Base-by-base conservation (phyloP, 2,113 vertebrate species). In the Myrmophylax atrothorax region DNA sequence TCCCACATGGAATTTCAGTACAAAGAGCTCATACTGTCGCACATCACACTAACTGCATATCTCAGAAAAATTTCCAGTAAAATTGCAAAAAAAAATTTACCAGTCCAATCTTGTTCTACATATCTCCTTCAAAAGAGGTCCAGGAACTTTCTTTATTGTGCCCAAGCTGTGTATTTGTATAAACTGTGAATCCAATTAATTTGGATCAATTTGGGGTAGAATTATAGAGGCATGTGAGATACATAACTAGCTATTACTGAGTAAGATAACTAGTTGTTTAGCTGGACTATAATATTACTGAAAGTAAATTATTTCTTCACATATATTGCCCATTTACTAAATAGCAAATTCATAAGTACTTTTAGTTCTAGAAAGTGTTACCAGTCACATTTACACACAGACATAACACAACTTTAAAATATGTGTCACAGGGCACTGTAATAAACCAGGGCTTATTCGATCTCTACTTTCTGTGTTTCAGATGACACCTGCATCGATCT, bases 1-100 rank as follows among this genome's bases (percentile, higher is more conserved):
- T 49, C 23, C 83, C 64, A 58, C 83, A 76, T 4, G 56, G 85
- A 94, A 97, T 93, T 93, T 93, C 80, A 93, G 88, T 56, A 90
- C 31, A 90, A 93, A 96, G 44, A 25, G 56, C 26, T 81, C 18
- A 10, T 53, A 44, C 33, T 88, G 42, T 37, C 85, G 58, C 66
- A 72, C 49, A 67, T 84, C 66, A 40, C 25, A 60, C 66, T 87
- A 73, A 77, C 69, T 84, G 15, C 46, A 17, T 20, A 25, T 55
- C 86, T 94, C 59, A 64, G 35, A 79, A 67, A 86, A 9, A 64
- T 84, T 89, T 87, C n/a, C 66, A 63, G 52, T 44, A 80, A 83
- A 88, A 88, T 23, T 89, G 22, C 1, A 46, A 80, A 93, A 90
- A 46, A 90, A 46, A 60, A 19, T 25, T 38, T 12, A 3, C 63